A percentile compares a stretch with the other conserved stretches of the same genome.
Evolutionary conservation across 2,113 vertebrate species (phyloP).

Genomic region (Anser brachyrhynchus): DNA sequence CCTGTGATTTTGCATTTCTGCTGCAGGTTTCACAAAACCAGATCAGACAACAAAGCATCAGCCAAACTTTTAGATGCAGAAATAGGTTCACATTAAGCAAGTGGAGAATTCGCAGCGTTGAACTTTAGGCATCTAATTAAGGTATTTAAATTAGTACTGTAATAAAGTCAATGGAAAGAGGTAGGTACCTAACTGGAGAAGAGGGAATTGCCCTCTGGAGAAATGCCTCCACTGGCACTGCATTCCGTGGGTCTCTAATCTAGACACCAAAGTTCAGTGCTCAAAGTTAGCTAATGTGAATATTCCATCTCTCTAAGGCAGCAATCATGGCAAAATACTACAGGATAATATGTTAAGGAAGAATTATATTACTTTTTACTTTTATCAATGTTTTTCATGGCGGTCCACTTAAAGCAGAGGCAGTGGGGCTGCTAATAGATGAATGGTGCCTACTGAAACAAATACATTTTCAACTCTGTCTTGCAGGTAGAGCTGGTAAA

Average conservation of each 20-base stretch:
- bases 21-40: not conserved
- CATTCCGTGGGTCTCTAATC: not conserved
- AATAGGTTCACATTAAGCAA: not conserved
- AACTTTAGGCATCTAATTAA: not conserved
- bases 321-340: not conserved
- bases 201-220: not conserved
- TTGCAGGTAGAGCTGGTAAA: not conserved
- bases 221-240: not conserved
- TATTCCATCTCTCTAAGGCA: not conserved
- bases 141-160: not conserved
- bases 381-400: not conserved
- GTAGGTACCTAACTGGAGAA: not conserved
- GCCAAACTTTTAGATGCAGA: not conserved
- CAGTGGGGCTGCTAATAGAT: not conserved
- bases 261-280: not conserved
- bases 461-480: not conserved
- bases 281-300: not conserved
- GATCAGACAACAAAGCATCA: not conserved
- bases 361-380: not conserved
- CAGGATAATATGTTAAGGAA: not conserved
- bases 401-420: not conserved
- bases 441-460: not conserved
- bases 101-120: not conserved
- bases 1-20: not conserved
- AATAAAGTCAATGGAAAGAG: not conserved